Evolutionary conservation across 2,113 vertebrate species (phyloP).

Genomic region (Onychostruthus taczanowskii): DNA sequence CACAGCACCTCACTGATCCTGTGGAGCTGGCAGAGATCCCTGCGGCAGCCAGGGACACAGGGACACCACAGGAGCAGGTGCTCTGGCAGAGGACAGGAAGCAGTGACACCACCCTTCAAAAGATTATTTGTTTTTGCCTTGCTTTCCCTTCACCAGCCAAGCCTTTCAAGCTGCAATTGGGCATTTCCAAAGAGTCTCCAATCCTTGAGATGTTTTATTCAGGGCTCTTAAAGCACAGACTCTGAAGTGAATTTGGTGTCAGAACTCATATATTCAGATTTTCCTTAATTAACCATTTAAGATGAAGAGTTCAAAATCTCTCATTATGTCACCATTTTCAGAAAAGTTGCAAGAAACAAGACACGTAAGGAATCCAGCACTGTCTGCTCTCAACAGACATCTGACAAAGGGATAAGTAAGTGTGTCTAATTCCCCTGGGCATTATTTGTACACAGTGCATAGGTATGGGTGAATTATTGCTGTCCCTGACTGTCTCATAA

Average conservation of each 20-base stretch:
- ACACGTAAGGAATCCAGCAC: not conserved
- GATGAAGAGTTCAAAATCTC: conserved; percentile 4
- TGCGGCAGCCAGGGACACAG: accelerated
- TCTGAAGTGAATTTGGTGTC: conserved; percentile 23
- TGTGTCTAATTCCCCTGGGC: conserved; percentile 62
- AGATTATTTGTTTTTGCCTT: not conserved
- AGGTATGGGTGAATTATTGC: conserved; percentile 76
- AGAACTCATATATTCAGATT: not conserved
- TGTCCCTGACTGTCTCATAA: conserved; percentile 73
- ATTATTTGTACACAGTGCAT: conserved; percentile 69
- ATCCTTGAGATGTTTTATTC: not conserved
- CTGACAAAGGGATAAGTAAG: conserved; percentile 66
- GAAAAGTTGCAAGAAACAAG: conserved; percentile 45
- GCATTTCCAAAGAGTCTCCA: not conserved
- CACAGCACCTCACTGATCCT: not conserved
- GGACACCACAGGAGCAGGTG: accelerated
- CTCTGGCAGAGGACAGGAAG: not conserved
- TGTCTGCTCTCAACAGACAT: conserved; percentile 41
- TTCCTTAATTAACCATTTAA: conserved; percentile 11
- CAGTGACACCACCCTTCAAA: not conserved
- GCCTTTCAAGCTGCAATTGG: not conserved
- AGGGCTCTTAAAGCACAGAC: not conserved
- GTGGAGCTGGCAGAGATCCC: not conserved
- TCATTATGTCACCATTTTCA: not conserved
- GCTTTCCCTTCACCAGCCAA: not conserved